A percentile compares a stretch with the other conserved stretches of the same genome.
phyloP scores from a whole-genome alignment of 2,797 vertebrate species.

The Siniperca obscura region DNA sequence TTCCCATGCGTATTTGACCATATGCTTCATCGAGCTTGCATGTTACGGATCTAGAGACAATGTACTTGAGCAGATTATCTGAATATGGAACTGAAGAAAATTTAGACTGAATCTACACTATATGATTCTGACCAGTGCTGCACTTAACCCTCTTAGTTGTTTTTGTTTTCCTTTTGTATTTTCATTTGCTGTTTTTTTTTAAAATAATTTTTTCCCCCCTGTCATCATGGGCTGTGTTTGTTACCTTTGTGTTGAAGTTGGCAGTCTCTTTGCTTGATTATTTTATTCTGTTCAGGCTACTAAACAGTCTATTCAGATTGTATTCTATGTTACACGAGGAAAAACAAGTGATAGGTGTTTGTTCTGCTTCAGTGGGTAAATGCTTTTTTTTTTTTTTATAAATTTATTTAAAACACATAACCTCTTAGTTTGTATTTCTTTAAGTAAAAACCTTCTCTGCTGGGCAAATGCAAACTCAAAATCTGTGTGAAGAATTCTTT shows the following conservation, averaged over 20 bases:
- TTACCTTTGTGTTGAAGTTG: slow-evolving; percentile 91
- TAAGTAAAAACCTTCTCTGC: slow-evolving; percentile 52
- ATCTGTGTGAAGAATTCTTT: neutral
- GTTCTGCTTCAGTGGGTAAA: slow-evolving; percentile 88
- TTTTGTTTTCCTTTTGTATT: slow-evolving; percentile 52
- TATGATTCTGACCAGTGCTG: slow-evolving; percentile 91
- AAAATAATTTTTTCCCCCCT: too few relatives aligned
- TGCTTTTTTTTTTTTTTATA: slow-evolving; percentile 73
- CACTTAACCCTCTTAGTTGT: slow-evolving; percentile 88
- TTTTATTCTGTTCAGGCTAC: slow-evolving; percentile 80
- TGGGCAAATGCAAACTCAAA: slow-evolving; percentile 29
- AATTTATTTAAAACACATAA: slow-evolving; percentile 87
- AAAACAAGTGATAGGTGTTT: slow-evolving; percentile 84
- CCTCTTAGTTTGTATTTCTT: slow-evolving; percentile 76
- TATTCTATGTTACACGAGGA: slow-evolving; percentile 82
- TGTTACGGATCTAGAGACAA: slow-evolving; percentile 90
- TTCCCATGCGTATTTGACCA: slow-evolving; percentile 91
- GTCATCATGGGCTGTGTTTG: slow-evolving; percentile 83
- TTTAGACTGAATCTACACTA: slow-evolving; percentile 83
- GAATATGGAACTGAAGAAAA: slow-evolving; percentile 84
- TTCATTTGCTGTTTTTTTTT: slow-evolving; percentile 41
- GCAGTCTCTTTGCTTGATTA: slow-evolving; percentile 89
- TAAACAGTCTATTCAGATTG: slow-evolving; percentile 79
- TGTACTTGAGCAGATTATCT: slow-evolving; percentile 89
- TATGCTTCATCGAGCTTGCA: slow-evolving; percentile 91